phyloP scores from a whole-genome alignment of 2,797 vertebrate species.

The Perdix hodgsoniae region DNA sequence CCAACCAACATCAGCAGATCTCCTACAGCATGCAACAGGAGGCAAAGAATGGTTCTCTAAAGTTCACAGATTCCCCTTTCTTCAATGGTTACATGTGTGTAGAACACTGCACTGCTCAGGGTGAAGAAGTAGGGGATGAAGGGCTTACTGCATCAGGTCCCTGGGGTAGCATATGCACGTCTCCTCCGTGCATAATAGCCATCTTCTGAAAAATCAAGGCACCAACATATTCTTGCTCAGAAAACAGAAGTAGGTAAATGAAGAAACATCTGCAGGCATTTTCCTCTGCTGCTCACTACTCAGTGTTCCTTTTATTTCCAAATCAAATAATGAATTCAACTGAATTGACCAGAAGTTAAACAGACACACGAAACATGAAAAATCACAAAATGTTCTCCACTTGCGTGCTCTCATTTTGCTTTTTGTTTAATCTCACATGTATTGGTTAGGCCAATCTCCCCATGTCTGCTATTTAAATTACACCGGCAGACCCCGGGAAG shows the following conservation, averaged over 20 bases:
- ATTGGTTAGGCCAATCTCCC: not conserved
- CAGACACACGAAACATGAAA: not conserved
- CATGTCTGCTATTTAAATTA: rapidly evolving
- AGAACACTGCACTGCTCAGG: not conserved
- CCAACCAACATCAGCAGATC: not conserved
- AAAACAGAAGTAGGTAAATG: not conserved
- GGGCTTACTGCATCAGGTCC: not conserved
- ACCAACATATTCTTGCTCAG: not conserved
- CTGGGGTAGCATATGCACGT: not conserved
- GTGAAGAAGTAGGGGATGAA: not conserved
- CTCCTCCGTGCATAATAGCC: not conserved
- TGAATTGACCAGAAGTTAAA: not conserved
- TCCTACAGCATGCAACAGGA: not conserved
- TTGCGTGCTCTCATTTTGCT: not conserved
- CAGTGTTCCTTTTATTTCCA: not conserved
- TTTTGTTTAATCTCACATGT: not conserved
- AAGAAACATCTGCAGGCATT: not conserved
- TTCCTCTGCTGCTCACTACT: not conserved
- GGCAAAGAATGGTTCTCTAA: not conserved
- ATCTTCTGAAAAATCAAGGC: not conserved
- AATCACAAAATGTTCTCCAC: not conserved
- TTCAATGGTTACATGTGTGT: not conserved
- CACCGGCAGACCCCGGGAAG: not conserved
- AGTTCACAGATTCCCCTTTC: too few relatives aligned
- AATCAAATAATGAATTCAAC: not conserved